These are phyloP conservation scores for Callithrix jacchus DNA, from an alignment of 2,113 vertebrate genomes.

Conservation along the genomic window DNA sequence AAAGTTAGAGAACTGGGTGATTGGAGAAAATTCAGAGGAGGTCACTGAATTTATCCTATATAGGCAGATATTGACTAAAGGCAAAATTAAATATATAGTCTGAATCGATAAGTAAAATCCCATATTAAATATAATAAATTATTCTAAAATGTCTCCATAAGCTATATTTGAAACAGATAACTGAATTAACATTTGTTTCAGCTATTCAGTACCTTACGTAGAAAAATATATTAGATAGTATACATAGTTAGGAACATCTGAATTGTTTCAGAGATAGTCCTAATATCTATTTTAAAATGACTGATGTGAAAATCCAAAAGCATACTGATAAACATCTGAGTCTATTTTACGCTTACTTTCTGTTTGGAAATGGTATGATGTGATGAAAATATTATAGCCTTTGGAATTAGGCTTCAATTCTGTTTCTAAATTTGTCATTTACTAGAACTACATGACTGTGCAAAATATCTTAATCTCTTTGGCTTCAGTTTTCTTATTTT, in stretches of 20 bases:
- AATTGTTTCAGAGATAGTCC: not conserved
- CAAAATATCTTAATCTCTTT: not conserved
- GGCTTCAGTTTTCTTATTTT: slow-evolving; percentile 31
- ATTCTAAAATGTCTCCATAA: slow-evolving; percentile 15
- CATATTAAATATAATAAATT: slow-evolving; percentile 11
- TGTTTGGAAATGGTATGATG: not conserved
- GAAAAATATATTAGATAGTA: not conserved
- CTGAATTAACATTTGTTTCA: slow-evolving; percentile 30
- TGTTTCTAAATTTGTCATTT: not conserved
- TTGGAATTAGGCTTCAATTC: slow-evolving; percentile 31
- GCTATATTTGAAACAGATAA: not conserved
- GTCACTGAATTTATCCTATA: not conserved
- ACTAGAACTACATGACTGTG: not conserved
- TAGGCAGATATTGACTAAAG: slow-evolving; percentile 10
- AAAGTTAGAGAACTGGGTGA: slow-evolving; percentile 27
- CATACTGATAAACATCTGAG: not conserved
- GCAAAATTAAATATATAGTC: not conserved
- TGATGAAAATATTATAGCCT: not conserved
- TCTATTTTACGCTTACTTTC: slow-evolving; percentile 3
- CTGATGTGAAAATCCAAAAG: not conserved
- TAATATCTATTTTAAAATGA: not conserved
- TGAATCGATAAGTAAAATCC: slow-evolving; percentile 9
- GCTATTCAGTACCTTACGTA: not conserved
- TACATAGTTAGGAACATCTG: slow-evolving; percentile 20
- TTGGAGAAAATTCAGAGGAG: not conserved